Conservation (phyloP, 2,797 vertebrate species). For the Champsocephalus gunnari region DNA sequence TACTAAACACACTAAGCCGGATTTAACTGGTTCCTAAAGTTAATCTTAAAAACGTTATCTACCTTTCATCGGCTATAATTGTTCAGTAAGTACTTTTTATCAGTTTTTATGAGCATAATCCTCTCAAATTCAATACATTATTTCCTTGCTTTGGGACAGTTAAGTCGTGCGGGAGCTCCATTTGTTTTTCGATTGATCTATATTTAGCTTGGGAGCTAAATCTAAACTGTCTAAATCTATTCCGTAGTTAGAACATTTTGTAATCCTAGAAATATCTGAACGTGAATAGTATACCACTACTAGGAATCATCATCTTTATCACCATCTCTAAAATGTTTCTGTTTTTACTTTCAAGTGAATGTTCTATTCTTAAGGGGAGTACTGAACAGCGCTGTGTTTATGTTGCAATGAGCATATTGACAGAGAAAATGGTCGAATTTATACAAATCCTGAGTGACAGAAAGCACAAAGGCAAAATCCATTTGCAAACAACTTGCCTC, state of each 20-base stretch:
- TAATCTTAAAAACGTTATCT: conserved; percentile 4
- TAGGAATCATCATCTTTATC: conserved; percentile 21
- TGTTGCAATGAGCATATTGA: conserved; percentile 55
- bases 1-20: conserved; percentile 7
- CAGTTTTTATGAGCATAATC: neutral
- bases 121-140: neutral
- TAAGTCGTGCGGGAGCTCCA: neutral
- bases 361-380: neutral
- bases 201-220: conserved; percentile 26
- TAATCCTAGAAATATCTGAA: conserved; percentile 11
- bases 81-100: conserved; percentile 1
- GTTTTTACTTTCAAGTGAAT: conserved; percentile 17
- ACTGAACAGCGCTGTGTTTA: conserved; percentile 55
- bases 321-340: conserved; percentile 18
- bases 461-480: conserved; percentile 73
- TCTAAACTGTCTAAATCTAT: conserved; percentile 8
- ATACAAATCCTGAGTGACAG: conserved; percentile 84
- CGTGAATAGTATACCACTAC: neutral
- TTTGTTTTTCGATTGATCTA: neutral
- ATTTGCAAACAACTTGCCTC: conserved; percentile 74
- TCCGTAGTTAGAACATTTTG: neutral
- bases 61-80: conserved; percentile 6
- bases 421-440: conserved; percentile 65
- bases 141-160: conserved; percentile 1
- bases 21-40: conserved; percentile 34